Conservation (phyloP, 1,140 invertebrate genomes). For the fruit fly (Drosophila melanogaster) region DNA sequence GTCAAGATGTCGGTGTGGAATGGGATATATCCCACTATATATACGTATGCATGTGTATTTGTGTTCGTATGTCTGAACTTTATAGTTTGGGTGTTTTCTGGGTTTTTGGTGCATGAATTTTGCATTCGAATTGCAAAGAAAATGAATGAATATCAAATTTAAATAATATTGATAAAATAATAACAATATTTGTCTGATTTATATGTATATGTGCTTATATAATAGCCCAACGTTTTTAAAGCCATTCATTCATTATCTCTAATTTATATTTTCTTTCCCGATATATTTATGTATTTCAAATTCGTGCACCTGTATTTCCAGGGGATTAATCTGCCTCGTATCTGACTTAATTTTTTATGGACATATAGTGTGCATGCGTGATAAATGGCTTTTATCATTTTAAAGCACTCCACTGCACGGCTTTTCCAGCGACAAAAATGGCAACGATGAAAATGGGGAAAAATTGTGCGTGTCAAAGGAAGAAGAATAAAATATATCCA, state of each 20-base stretch:
- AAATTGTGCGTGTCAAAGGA: neutral
- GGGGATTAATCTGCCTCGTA: neutral
- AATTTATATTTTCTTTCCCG: neutral
- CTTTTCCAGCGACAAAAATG: slow-evolving; percentile 48
- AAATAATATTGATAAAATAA: no score
- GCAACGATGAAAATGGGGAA: slow-evolving; percentile 17
- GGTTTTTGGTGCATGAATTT: no score
- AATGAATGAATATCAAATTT: no score
- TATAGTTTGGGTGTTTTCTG: no score
- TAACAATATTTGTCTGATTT: no score
- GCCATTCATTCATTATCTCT: no score
- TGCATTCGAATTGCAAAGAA: no score
- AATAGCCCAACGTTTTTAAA: no score
- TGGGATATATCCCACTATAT: neutral
- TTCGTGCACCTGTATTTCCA: slow-evolving; percentile 41
- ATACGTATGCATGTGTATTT: neutral
- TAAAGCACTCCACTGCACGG: slow-evolving; percentile 75
- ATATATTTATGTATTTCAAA: slow-evolving; percentile 8
- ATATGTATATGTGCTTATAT: no score
- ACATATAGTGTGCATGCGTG: slow-evolving; percentile 58
- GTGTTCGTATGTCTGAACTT: neutral
- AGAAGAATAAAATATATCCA: slow-evolving; percentile 52
- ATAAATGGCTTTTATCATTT: slow-evolving; percentile 83
- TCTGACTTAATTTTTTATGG: slow-evolving; percentile 4
- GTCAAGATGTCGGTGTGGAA: neutral